These are phyloP conservation scores for Myiothlypis chrysogaster DNA, from an alignment of 2,797 vertebrate species.

Conservation along the genomic window DNA sequence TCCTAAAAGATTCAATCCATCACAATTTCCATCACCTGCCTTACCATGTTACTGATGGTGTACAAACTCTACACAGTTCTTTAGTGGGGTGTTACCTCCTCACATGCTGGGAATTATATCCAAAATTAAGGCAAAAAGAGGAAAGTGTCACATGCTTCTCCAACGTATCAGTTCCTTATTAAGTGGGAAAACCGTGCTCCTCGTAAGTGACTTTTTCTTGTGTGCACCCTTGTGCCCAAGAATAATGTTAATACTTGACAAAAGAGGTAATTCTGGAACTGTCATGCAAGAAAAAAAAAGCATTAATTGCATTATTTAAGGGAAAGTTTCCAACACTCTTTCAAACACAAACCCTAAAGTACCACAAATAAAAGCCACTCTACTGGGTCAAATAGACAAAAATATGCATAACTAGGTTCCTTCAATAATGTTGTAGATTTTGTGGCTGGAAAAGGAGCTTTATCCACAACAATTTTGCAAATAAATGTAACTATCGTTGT, in stretches of 20 bases:
- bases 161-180: not conserved
- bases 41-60: fast-evolving
- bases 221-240: not conserved
- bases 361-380: not conserved
- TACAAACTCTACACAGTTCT: not conserved
- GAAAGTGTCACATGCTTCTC: not conserved
- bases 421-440: not conserved
- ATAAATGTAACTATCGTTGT: not conserved
- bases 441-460: not conserved
- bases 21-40: not conserved
- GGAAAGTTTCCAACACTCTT: not conserved
- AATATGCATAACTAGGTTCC: not conserved
- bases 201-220: not conserved
- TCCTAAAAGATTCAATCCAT: not conserved
- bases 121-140: not conserved
- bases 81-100: not conserved
- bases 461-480: not conserved
- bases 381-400: not conserved
- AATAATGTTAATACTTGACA: not conserved
- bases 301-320: not conserved
- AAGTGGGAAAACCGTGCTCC: not conserved
- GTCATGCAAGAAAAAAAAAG: not conserved
- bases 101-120: not conserved
- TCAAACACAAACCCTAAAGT: not conserved
- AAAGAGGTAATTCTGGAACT: not conserved